These are phyloP conservation scores for Moxostoma hubbsi DNA, from an alignment of 2,797 vertebrate genomes.

Conservation along the genomic window DNA sequence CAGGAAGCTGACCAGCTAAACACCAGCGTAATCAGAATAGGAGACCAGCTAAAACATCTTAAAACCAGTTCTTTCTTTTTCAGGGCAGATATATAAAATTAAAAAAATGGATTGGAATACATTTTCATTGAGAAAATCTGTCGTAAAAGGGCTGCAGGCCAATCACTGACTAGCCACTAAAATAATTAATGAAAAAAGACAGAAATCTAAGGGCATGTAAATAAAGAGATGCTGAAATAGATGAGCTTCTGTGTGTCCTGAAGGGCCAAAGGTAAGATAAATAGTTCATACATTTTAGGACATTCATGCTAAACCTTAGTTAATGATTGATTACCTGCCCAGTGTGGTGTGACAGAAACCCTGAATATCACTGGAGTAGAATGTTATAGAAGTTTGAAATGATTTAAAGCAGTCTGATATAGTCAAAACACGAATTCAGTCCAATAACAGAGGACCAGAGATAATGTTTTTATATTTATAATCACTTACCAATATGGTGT, in stretches of 20 bases:
- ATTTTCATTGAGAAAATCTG: background rate
- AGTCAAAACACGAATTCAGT: too few relatives aligned
- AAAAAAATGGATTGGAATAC: background rate
- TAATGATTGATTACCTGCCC: constrained; percentile 25
- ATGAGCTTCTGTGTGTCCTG: background rate
- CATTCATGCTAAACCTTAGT: background rate
- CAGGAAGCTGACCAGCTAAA: too few relatives aligned
- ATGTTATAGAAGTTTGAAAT: background rate
- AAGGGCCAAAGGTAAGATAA: constrained; percentile 15
- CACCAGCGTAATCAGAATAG: too few relatives aligned
- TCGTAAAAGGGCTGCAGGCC: background rate
- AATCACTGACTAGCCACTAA: background rate
- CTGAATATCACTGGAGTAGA: background rate
- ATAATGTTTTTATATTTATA: background rate
- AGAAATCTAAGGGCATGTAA: too few relatives aligned
- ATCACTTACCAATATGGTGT: constrained; percentile 95
- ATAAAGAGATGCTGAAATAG: background rate
- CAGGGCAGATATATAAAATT: background rate
- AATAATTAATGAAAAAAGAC: background rate
- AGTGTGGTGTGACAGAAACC: background rate
- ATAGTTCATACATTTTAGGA: background rate
- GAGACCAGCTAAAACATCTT: too few relatives aligned
- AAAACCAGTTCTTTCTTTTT: background rate
- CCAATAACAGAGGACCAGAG: background rate
- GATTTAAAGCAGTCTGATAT: background rate